Base-by-base conservation (phyloP, 2,113 vertebrate species). In the Hydrochoerus hydrochaeris region DNA sequence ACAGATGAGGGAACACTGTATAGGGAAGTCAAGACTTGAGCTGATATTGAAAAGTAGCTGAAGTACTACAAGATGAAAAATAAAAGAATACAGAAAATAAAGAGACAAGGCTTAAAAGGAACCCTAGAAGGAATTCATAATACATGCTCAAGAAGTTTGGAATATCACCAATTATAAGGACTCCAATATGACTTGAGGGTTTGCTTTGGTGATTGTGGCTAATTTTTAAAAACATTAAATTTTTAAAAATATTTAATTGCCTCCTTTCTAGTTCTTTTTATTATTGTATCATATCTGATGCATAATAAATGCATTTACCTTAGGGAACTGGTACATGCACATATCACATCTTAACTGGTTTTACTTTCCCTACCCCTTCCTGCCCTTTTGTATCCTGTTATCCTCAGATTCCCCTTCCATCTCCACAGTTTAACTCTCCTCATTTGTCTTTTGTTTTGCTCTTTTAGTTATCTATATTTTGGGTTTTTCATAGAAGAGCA, bases 111-210 rank as follows among this genome's bases (percentile, higher is more conserved):
- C 57, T 57, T 6, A 13, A 54, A 84, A 49, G 14, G 19, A n/a
- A n/a, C 7, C 0, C 24, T 57, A 30, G 3, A 67, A 65, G 60
- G 7, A 46, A 41, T 0, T 12, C 14, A 24, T 2, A 38, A 24
- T 30, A 0, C 0, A 4, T 20, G 17, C 35, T 1, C 5, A 32
- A 38, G 80, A 88, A 41, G 6, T 7, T 0, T 62, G 26, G 0
- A 1, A 14, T 20, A 10, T 32, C 5, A 5, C 10, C 20, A 16
- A 0, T 35, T 52, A 63, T 12, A 88, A 30, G 46, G 46, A 14
- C 13, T 41, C 62, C 41, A 12, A 9, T 28, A 7, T 54, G 65
- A 8, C 60, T 67, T n/a, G 30, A 71, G n/a, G 3, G 10, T 44
- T 85, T 93, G 16, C 52, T 63, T 0, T 71, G 62, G 11, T 44